Conservation (phyloP, 2,113 vertebrate species). For the Atrichornis clamosus region DNA sequence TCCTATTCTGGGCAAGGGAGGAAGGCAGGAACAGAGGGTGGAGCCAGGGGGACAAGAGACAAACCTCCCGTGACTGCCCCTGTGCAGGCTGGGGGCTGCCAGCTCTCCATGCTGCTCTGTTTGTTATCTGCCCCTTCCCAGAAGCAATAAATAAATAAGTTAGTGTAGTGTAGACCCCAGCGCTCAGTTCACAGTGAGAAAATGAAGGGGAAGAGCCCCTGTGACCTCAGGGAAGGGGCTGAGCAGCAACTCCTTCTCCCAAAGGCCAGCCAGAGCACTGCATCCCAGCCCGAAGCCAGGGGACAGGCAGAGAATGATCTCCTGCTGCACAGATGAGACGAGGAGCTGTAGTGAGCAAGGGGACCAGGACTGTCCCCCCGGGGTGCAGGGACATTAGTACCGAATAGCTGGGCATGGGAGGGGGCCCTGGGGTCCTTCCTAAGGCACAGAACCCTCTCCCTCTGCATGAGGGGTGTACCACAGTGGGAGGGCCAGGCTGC, state of each 20-base stretch:
- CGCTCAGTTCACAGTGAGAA: conserved; percentile 17
- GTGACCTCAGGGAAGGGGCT: not conserved
- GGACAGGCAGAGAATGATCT: not conserved
- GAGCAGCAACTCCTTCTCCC: not conserved
- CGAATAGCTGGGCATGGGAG: not conserved
- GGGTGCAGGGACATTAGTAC: not conserved
- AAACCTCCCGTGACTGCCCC: not conserved
- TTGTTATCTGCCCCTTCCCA: not conserved
- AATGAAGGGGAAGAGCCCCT: not conserved
- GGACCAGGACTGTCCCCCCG: not conserved
- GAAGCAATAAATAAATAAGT: conserved; percentile 68
- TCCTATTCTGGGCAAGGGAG: not conserved
- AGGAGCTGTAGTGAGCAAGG: not conserved
- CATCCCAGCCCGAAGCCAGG: not conserved
- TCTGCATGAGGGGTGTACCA: not conserved
- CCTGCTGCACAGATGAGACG: not conserved
- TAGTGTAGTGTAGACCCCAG: not conserved
- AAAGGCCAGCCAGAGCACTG: not conserved
- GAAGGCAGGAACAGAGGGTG: not conserved
- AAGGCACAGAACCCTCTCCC: conserved; percentile 14
- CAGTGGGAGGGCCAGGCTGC: not conserved
- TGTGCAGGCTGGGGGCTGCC: not conserved
- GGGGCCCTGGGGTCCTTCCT: not conserved
- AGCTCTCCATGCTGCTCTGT: not conserved
- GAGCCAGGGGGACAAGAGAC: not conserved